Base-by-base conservation (phyloP, 2,113 vertebrate species). In the Gymnorhina tibicen region DNA sequence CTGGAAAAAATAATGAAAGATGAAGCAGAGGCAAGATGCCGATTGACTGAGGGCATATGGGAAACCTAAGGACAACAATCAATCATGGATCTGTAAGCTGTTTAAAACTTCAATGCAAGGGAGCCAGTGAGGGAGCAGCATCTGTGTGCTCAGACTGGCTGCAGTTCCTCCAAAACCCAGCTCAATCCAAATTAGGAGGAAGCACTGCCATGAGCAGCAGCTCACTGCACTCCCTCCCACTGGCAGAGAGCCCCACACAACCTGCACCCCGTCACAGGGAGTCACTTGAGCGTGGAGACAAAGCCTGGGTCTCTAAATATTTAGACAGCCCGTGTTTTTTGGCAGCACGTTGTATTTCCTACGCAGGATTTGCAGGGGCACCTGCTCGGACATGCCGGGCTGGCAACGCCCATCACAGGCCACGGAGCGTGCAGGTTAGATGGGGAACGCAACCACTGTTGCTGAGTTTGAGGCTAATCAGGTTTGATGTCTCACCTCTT, bases 401-500 rank as follows among this genome's bases (percentile, higher is more conserved):
- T 72, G 96, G 98, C 98, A 98, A 98, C 97, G 82, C 96, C 95
- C 80, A 69, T 88, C 82, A 49, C 89, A 32, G 72, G 75, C 88
- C 62, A 11, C 0, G 3, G 97, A 93, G 83, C 21, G 66, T 59
- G 91, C 97, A 97, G 98, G 98, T 98, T 98, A 98, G 97, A 98
- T 95, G 97, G 96, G 97, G 96, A 98, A 95, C 89, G 96, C 95
- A 98, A 97, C 85, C 60, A 89, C 98, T 97, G 98, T 97, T 98
- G 93, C 97, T 78, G 95, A 28, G 27, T 97, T 97, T 99, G 98
- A 99, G 92, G 96, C 94, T 99, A 98, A 99, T 99, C 96, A 82
- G 97, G 97, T 98, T 95, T 98, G 98, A 99, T 98, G 98, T 98
- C 98, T 98, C 98, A 99, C 99, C 99, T 99, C 98, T 98, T 98